phyloP scores from a whole-genome alignment of 2,888 invertebrate species.

The Zootermopsis nevadensis region DNA sequence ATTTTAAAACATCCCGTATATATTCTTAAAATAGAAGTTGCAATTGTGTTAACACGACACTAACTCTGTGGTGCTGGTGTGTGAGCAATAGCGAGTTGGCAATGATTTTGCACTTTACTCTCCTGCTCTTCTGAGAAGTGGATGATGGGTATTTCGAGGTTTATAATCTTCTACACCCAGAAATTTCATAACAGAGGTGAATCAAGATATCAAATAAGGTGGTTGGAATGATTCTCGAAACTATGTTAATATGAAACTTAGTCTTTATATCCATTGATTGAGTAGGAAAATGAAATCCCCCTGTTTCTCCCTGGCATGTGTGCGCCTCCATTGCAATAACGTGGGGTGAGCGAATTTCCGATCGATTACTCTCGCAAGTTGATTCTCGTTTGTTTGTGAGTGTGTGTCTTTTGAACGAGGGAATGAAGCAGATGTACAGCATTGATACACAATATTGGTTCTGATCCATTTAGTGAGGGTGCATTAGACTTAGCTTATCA shows the following conservation, averaged over 20 bases:
- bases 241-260: background rate
- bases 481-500: background rate
- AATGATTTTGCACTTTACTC: too few relatives aligned
- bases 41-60: too few relatives aligned
- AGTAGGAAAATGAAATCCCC: conserved; percentile 48
- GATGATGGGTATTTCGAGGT: too few relatives aligned
- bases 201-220: background rate
- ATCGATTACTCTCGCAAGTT: background rate
- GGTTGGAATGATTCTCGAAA: background rate
- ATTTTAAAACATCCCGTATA: too few relatives aligned
- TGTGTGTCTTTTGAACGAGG: background rate
- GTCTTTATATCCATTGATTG: conserved; percentile 1
- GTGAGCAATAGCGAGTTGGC: too few relatives aligned
- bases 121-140: too few relatives aligned
- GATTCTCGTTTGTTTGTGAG: conserved; percentile 5
- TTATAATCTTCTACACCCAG: too few relatives aligned
- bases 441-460: conserved; percentile 9
- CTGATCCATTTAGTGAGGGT: conserved; percentile 9
- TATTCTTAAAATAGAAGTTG: too few relatives aligned
- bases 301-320: conserved; percentile 25
- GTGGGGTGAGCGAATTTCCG: background rate
- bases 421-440: background rate
- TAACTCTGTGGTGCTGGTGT: too few relatives aligned
- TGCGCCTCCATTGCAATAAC: background rate
- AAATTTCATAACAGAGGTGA: too few relatives aligned